Evolutionary conservation across 2,113 vertebrate species (phyloP), one percentile per base, ranked within the genome.

Genomic region (Circaetus cinerascens): DNA sequence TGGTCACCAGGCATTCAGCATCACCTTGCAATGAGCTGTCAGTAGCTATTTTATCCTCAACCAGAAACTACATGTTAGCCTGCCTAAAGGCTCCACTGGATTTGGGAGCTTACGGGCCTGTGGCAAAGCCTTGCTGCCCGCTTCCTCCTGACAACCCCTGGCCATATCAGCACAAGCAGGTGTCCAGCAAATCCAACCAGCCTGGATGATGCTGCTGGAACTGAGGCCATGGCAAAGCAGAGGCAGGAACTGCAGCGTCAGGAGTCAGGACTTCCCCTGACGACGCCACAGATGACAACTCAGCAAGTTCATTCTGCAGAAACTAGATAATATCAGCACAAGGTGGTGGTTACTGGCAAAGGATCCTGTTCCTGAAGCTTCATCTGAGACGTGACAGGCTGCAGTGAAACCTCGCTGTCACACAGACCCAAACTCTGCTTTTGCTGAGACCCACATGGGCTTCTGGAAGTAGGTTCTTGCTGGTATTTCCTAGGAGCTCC

Each of bases 301-400:
- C 96, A 97, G 96, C 27, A 90, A 96, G 95, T 96, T 93, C 93
- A 97, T 98, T 98, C 98, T 98, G 97, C 96, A 98, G 98, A 98
- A 98, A 93, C 84, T 45, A 88, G 98, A 98, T 98, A 98, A 98
- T 96, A 98, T 98, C 98, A 98, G 91, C 93, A 74, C 11, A 91
- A 53, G 73, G 93, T 93, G 45, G 95, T 96, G 86, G 95, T 98
- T 98, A 98, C 98, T 95, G 97, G 97, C 97, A 98, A 83, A 94
- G 76, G 68, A 79, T 95, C 75, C 78, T 94, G 96, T 97, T 97
- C 94, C 95, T 92, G 68, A 68, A 97, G 95, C 94, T 96, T 95
- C 88, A 97, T 92, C 83, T 95, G 86, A 97, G 85, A 97, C 27
- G 32, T 84, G 91, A 94, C 68, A 87, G 71, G 82, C 93, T 87